Conservation (phyloP, 2,888 invertebrate species). For the Cheilosia soror region DNA sequence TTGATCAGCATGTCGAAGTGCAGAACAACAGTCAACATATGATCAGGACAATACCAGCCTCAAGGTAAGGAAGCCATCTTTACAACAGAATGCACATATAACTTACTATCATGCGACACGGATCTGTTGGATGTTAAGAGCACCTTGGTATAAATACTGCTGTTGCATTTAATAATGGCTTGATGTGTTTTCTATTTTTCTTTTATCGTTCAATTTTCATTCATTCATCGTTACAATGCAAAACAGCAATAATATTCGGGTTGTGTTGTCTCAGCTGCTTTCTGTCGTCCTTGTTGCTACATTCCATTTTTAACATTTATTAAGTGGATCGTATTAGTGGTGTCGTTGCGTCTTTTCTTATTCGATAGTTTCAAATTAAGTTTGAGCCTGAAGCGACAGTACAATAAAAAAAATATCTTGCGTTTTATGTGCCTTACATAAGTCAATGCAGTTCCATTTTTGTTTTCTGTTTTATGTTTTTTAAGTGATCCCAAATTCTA, state of each 20-base stretch:
- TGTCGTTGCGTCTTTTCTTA: no score
- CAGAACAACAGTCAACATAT: slow-evolving; percentile 81
- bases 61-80: slow-evolving; percentile 80
- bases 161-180: slow-evolving; percentile 52
- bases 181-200: slow-evolving; percentile 38
- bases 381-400: no score
- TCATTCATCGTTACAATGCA: slow-evolving; percentile 50
- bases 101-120: background rate
- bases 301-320: background rate
- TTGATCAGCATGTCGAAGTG: slow-evolving; percentile 89
- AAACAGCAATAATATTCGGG: slow-evolving; percentile 5
- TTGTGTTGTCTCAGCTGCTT: background rate
- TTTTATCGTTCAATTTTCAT: slow-evolving; percentile 34
- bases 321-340: background rate
- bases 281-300: background rate
- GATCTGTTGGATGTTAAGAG: slow-evolving; percentile 51
- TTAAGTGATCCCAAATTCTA: no score
- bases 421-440: no score
- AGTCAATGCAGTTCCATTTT: no score
- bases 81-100: background rate
- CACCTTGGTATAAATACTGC: slow-evolving; percentile 54
- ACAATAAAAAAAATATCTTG: no score
- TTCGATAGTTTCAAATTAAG: no score
- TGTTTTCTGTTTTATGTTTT: no score
- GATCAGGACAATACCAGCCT: slow-evolving; percentile 82